A percentile compares a stretch with the other conserved stretches of the same genome.
Evolutionary conservation across 2,888 invertebrate genomes (phyloP).

Genomic region (Sipha maydis): DNA sequence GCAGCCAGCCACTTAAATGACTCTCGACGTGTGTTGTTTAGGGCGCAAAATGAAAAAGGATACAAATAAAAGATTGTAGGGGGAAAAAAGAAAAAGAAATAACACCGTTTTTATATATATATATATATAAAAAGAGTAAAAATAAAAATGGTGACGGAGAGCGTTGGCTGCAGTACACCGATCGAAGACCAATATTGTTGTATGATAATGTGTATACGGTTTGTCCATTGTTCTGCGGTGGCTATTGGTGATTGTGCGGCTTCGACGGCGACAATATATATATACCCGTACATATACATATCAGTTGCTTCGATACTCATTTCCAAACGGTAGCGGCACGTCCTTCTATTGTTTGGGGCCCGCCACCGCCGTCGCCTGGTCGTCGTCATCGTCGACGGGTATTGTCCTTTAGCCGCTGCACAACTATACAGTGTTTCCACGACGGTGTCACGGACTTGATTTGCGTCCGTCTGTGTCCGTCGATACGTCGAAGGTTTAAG

Average conservation of each 20-base stretch:
- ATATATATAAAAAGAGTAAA: not conserved
- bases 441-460: slow-evolving; percentile 53
- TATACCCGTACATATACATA: not conserved
- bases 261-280: slow-evolving; percentile 19
- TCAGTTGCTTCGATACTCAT: not conserved
- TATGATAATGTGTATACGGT: slow-evolving; percentile 37
- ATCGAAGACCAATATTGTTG: slow-evolving; percentile 46
- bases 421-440: not conserved
- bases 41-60: slow-evolving; percentile 18
- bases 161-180: not conserved
- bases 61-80: not conserved
- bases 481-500: not conserved
- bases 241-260: slow-evolving; percentile 55
- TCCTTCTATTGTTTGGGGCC: slow-evolving; percentile 58
- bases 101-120: not conserved
- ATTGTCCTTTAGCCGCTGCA: slow-evolving; percentile 26
- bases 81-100: not conserved
- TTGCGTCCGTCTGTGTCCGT: slow-evolving; percentile 42
- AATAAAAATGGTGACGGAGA: not conserved
- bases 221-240: slow-evolving; percentile 56
- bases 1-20: slow-evolving; percentile 7
- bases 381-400: slow-evolving; percentile 33
- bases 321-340: slow-evolving; percentile 61
- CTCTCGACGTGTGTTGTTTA: not conserved
- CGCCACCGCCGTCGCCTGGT: slow-evolving; percentile 4